Evolutionary conservation across 2,797 vertebrate species (phyloP), one percentile per base, ranked within the genome.

Genomic region (Rhinella marina): DNA sequence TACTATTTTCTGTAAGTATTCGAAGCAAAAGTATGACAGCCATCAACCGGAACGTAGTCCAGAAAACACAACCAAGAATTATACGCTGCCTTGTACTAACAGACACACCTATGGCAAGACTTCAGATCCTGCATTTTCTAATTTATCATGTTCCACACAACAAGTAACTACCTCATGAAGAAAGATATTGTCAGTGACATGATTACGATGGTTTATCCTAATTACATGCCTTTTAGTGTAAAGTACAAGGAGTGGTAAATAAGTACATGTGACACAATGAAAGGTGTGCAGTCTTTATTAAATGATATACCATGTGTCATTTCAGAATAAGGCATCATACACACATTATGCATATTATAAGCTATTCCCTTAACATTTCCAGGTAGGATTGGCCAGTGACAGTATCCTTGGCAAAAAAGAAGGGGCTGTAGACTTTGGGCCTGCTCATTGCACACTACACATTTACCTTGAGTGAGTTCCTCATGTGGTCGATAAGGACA

Each of bases 171-270:
- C 16, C 9, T 72, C 59, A 52, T 54, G 70, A 16, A 64, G 50
- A 70, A 27, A 76, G 56, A 64, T 73, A 73, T 32, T 88, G 76
- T 61, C 87, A 85, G 54, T 41, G 4, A 54, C 41, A 25, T 29
- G 7, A 73, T 73, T 85, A 81, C 52, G 87, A 27, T 80, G 64
- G 73, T 75, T 56, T 81, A 73, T 85, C 32, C 54, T 73, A 84
- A 85, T 84, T 81, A 27, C 25, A 52, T 79, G 62, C 29, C 73
- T 12, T 64, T 73, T 64, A 81, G 66, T n/a, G 68, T 81, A 11
- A 88, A 81, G 81, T 81, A 79, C 68, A 85, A 88, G 87, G 87
- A 75, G 82, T 56, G 87, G 87, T 48, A 81, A 41, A 41, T 56
- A 80, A 85, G 9, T 23, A 81, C 19, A 62, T 64, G 10, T 81